Evolutionary conservation across 2,888 invertebrate genomes (phyloP), one percentile per base, ranked within the genome.

Genomic region (Oxyteleia sp.): DNA sequence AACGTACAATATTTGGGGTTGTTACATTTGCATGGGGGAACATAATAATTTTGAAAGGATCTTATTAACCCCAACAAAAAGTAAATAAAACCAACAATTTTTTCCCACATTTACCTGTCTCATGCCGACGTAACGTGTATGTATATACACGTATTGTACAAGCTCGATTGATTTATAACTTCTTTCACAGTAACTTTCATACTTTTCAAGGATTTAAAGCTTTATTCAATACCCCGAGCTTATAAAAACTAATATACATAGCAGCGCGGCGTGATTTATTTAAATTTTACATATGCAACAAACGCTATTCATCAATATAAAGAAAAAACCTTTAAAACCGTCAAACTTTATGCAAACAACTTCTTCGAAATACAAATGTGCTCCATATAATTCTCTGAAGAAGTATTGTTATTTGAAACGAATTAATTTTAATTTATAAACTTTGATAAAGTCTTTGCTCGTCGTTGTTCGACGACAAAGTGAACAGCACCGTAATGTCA

Each of bases 191-290:
- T 47, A 49, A 64, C 64, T 64, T 64, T 38, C 35, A 49, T 64
- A 49, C 35, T 64, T 49, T 51, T 64, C 64, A 64, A 64, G 64
- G 64, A 64, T 64, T 64, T 51, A 20, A 51, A 64, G 23, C 45
- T 64, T 49, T 64, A 38, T 29, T 63, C 18, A 35, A 29, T 20
- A 18, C 59, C 23, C 20, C 13, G 18, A 11, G 11, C 16, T n/a
- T 23, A 41, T 41, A 59, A 16, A 38, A 35, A 16, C n/a, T 4
- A 41, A 8, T 41, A 11, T 20, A n/a, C 38, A n/a, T 38, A 38
- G 2, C n/a, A 38, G 11, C 10, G n/a, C 10, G n/a, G 38, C 11
- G 38, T 38, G 38, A 38, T 38, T 38, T 38, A 38, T 38, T 38
- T 38, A 38, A 38, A 38, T 38, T 38, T n/a, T 38, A 38, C 38